phyloP scores from a whole-genome alignment of 1,140 invertebrate species.

The Neodiprion pinetum region DNA sequence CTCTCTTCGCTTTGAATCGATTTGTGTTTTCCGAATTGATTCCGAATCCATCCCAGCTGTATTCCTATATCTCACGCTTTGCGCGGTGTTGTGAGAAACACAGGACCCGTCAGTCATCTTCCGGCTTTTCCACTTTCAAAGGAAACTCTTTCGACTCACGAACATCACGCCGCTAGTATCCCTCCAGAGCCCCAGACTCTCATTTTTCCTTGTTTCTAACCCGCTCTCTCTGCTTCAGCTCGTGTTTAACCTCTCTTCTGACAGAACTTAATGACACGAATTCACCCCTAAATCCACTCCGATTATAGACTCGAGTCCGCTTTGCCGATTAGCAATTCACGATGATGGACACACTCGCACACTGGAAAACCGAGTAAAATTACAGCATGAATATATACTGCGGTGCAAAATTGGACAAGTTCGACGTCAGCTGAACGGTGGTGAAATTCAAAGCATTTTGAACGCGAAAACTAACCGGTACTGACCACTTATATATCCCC shows the following conservation, averaged over 20 bases:
- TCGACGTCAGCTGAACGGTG: too few species aligned
- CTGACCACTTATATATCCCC: not conserved
- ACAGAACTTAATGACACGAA: too few species aligned
- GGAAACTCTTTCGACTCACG: not conserved
- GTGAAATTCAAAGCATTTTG: not conserved
- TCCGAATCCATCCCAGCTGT: slow-evolving; percentile 52
- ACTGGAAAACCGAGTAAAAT: too few species aligned
- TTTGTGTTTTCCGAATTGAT: slow-evolving; percentile 57
- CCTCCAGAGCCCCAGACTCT: not conserved
- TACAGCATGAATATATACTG: too few species aligned
- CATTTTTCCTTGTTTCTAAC: too few species aligned
- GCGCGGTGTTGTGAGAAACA: not conserved
- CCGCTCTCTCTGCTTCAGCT: not conserved
- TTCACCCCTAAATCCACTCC: too few species aligned
- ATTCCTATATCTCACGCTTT: not conserved
- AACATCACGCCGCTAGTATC: not conserved
- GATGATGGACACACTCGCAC: too few species aligned
- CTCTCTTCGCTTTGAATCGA: slow-evolving; percentile 37
- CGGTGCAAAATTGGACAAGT: too few species aligned
- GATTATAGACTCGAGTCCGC: too few species aligned
- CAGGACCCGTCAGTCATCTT: not conserved
- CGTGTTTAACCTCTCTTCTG: not conserved
- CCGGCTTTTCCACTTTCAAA: not conserved
- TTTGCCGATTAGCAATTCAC: too few species aligned
- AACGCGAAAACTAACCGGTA: not conserved